Percentiles rank a stretch among this genome's conserved stretches.
Evolutionary conservation across 2,113 vertebrate species (phyloP).

Genomic region (Trichechus manatus): DNA sequence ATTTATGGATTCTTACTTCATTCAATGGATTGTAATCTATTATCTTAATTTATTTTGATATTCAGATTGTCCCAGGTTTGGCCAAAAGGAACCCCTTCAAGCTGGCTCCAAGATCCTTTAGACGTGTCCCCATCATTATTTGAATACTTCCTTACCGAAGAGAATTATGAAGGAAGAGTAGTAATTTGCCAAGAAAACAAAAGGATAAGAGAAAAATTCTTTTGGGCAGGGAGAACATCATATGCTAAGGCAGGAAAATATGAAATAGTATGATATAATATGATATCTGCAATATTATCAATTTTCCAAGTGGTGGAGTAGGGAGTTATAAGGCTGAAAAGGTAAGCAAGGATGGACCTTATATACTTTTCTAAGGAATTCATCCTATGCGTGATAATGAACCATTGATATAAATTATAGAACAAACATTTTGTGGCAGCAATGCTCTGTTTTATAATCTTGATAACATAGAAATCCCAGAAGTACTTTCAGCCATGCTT

Average conservation of each 20-base stretch:
- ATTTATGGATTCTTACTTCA: conserved; percentile 42
- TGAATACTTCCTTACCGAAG: conserved; percentile 46
- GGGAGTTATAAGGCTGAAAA: neutral
- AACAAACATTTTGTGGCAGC: conserved; percentile 31
- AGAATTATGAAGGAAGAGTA: conserved; percentile 5
- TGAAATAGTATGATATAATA: conserved; percentile 39
- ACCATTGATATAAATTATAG: neutral
- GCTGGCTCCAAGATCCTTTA: conserved; percentile 23
- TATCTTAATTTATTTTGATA: conserved; percentile 42
- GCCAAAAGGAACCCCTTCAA: neutral
- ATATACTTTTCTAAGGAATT: conserved; percentile 6
- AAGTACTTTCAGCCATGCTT: neutral
- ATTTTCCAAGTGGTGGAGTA: neutral
- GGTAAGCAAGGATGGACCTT: neutral
- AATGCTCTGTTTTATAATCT: conserved; percentile 3
- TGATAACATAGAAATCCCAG: neutral
- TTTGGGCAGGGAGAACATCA: neutral
- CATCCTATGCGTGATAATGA: neutral
- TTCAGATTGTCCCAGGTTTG: neutral
- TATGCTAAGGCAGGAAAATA: conserved; percentile 35
- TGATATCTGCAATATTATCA: neutral
- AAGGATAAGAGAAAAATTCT: conserved; percentile 44
- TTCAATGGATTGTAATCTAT: conserved; percentile 26
- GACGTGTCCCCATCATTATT: conserved; percentile 17
- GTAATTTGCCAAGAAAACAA: conserved; percentile 41